Conservation (phyloP, 2,797 vertebrate genomes). For the Sardinella longiceps region DNA sequence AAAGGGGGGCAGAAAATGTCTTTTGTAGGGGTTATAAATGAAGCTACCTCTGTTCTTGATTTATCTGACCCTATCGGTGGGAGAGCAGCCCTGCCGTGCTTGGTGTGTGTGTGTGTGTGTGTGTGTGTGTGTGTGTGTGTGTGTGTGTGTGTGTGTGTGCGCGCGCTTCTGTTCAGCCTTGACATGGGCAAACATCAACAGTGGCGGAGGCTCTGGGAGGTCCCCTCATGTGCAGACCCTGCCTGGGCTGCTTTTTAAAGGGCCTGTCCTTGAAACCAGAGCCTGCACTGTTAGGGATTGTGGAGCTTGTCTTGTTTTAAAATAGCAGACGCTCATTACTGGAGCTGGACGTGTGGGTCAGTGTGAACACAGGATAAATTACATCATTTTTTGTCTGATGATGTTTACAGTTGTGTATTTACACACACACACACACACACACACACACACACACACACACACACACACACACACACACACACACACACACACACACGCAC, state of each 20-base stretch:
- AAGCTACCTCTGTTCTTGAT: background rate
- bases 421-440: too few relatives aligned
- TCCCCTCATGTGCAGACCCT: background rate
- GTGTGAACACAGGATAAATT: background rate
- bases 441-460: too few relatives aligned
- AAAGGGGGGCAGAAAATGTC: background rate
- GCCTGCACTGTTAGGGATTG: background rate
- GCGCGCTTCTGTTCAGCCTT: background rate
- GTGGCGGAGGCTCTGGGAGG: background rate
- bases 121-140: background rate
- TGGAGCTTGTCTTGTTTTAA: slow-evolving; percentile 9
- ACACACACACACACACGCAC: background rate
- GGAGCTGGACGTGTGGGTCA: background rate
- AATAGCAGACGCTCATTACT: background rate
- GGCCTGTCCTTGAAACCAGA: slow-evolving; percentile 14
- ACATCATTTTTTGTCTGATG: background rate
- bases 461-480: background rate
- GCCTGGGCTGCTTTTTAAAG: background rate
- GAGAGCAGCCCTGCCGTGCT: background rate
- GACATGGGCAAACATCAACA: background rate
- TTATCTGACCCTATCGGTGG: background rate
- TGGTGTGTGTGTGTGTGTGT: slow-evolving; percentile 7
- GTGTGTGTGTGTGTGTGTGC: slow-evolving; percentile 3
- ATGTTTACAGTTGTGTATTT: background rate
- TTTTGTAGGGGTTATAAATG: background rate